These are phyloP conservation scores for Caenorhabditis brenneri DNA, from an alignment of 1,140 invertebrate species.

Conservation along the genomic window DNA sequence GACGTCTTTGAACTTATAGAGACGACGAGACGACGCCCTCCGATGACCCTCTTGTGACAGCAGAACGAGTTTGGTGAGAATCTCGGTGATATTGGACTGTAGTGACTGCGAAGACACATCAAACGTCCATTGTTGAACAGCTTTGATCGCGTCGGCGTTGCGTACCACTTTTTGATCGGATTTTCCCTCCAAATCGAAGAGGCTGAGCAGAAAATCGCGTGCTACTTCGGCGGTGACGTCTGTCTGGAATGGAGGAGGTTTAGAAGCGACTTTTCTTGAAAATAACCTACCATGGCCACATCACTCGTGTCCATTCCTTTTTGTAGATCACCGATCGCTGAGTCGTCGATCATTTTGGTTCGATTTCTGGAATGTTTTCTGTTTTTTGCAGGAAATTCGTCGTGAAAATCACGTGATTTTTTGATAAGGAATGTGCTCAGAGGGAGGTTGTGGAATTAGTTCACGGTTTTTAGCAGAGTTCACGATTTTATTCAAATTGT, in stretches of 20 bases:
- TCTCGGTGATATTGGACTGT: conserved; percentile 7
- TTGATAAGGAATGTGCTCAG: background rate
- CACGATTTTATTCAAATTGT: no score
- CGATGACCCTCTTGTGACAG: background rate
- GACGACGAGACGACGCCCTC: background rate
- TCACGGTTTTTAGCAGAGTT: no score
- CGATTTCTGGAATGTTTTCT: background rate
- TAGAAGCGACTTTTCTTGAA: background rate
- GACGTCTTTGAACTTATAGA: background rate
- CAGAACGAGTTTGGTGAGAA: background rate
- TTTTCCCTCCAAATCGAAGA: background rate
- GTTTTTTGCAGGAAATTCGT: background rate
- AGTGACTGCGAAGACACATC: background rate
- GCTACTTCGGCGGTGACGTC: background rate
- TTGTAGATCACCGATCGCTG: background rate
- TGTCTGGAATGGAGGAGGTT: background rate
- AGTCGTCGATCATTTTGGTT: no score
- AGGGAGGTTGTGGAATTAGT: no score
- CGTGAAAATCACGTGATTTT: conserved; percentile 31
- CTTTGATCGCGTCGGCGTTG: background rate
- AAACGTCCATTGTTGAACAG: background rate
- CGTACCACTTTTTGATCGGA: background rate
- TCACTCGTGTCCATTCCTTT: background rate
- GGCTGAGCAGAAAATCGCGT: background rate
- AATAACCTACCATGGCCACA: background rate